Evolutionary conservation across 2,797 vertebrate species (phyloP).

Genomic region (Pelochelys cantorii): DNA sequence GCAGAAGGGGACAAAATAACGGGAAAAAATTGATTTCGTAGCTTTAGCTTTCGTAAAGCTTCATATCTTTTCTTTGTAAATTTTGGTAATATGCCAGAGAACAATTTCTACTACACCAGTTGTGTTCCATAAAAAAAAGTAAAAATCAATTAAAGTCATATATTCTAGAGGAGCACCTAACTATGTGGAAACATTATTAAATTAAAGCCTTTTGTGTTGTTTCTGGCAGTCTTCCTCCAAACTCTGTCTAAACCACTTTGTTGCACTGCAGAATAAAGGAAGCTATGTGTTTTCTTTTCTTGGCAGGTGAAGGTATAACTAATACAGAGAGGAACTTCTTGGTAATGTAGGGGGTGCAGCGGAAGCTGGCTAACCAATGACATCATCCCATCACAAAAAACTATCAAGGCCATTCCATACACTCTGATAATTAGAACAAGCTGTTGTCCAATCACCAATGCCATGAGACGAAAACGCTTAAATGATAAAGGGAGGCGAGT

Average conservation of each 20-base stretch:
- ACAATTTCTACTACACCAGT: constrained; percentile 36
- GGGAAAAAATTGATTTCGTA: constrained; percentile 24
- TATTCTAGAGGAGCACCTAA: constrained; percentile 63
- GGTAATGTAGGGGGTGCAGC: background rate
- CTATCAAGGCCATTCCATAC: background rate
- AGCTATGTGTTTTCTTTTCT: constrained; percentile 58
- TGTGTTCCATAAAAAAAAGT: constrained; percentile 35
- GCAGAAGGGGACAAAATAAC: constrained; percentile 7
- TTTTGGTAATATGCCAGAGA: constrained; percentile 39
- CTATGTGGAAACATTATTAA: constrained; percentile 65
- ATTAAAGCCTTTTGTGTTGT: constrained; percentile 55
- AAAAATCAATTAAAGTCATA: constrained; percentile 65
- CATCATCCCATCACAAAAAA: background rate
- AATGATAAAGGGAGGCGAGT: background rate
- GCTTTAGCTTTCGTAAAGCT: constrained; percentile 49
- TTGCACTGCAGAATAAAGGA: constrained; percentile 65
- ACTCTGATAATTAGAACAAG: constrained; percentile 40
- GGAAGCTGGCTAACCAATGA: constrained; percentile 24
- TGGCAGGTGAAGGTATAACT: constrained; percentile 59
- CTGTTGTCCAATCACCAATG: background rate
- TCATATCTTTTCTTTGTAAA: constrained; percentile 31
- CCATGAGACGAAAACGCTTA: background rate
- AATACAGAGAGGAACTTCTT: constrained; percentile 53
- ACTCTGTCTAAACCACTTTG: constrained; percentile 61
- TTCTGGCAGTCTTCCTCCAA: constrained; percentile 64